Evolutionary conservation across 2,888 invertebrate species (phyloP).

Genomic region (Heliconius sara): DNA sequence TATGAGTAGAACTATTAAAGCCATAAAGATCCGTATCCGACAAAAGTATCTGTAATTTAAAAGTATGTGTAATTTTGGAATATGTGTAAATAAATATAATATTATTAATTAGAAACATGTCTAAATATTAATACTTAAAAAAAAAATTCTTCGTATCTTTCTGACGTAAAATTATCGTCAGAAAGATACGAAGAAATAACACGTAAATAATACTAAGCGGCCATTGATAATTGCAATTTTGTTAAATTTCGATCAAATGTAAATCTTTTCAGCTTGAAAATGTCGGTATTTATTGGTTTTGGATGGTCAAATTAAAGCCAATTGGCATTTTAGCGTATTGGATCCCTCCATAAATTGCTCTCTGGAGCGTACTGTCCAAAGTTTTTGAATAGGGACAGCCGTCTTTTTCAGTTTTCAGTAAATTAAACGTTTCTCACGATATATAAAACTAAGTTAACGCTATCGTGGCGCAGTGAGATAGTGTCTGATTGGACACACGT

Average conservation of each 20-base stretch:
- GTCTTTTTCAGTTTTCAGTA: constrained; percentile 1
- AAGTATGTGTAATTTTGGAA: too few species aligned
- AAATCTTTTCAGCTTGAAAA: background rate
- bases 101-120: too few species aligned
- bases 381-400: constrained; percentile 9
- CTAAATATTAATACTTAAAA: too few species aligned
- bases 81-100: too few species aligned
- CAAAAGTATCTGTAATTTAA: too few species aligned
- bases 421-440: background rate
- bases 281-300: constrained; percentile 13
- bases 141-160: too few species aligned
- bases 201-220: background rate
- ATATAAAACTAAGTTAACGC: background rate
- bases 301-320: constrained; percentile 2
- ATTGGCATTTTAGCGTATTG: constrained; percentile 10
- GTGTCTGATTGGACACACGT: too few species aligned
- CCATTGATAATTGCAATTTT: constrained; percentile 2
- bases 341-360: constrained; percentile 15
- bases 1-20: too few species aligned
- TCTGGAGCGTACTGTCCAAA: constrained; percentile 1
- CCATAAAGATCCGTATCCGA: too few species aligned
- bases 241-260: constrained; percentile 1
- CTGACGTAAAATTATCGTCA: background rate
- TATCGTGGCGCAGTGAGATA: too few species aligned
- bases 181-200: background rate